These are phyloP conservation scores for Crocidura indochinensis DNA, from an alignment of 2,797 vertebrate genomes.

Conservation along the genomic window DNA sequence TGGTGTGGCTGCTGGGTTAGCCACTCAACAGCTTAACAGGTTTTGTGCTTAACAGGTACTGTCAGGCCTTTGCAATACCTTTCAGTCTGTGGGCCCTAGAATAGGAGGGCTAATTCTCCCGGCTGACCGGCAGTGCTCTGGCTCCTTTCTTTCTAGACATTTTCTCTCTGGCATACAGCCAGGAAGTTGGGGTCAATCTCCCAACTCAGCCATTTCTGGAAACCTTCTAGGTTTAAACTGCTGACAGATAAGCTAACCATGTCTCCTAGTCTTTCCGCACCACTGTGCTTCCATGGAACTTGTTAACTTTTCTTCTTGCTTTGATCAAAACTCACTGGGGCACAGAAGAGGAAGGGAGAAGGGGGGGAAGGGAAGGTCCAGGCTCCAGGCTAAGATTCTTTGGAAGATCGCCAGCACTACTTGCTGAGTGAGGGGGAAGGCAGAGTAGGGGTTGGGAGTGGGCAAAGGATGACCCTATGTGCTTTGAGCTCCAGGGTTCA, in stretches of 20 bases:
- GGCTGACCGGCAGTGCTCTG: background rate
- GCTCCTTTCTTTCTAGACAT: background rate
- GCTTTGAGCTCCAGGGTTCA: background rate
- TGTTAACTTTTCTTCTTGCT: constrained; percentile 25
- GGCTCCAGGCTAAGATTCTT: constrained; percentile 51
- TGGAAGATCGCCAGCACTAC: constrained; percentile 64
- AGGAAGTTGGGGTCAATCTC: constrained; percentile 63
- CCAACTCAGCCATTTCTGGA: constrained; percentile 76
- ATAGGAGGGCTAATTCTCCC: background rate
- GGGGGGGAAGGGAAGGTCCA: constrained; percentile 11
- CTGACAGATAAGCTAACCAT: constrained; percentile 65
- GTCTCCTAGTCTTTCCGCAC: background rate
- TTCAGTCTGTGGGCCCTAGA: constrained; percentile 53
- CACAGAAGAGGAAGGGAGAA: background rate
- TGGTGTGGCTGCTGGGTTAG: no score
- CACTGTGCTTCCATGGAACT: constrained; percentile 11
- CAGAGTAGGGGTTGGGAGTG: background rate
- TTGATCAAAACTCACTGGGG: constrained; percentile 55
- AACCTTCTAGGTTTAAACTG: constrained; percentile 69
- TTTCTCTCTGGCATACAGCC: constrained; percentile 59
- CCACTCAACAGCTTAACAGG: no score
- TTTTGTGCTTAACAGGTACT: background rate
- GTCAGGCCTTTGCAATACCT: background rate
- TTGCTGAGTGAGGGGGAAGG: constrained; percentile 10
- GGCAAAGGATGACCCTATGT: background rate